Evolutionary conservation across 2,797 vertebrate species (phyloP).

Genomic region (Sciaenops ocellatus): DNA sequence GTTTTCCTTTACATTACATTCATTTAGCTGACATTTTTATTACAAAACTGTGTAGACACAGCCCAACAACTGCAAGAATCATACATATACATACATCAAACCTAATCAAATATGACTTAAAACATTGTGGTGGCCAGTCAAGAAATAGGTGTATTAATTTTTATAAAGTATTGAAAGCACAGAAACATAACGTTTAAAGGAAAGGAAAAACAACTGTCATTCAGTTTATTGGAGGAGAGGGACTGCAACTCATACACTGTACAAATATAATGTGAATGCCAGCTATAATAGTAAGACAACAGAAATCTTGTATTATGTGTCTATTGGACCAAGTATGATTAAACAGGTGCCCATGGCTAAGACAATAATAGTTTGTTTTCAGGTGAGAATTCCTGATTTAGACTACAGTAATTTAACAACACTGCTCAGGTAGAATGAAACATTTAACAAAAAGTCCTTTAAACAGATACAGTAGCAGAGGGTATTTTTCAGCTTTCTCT

Average conservation of each 20-base stretch:
- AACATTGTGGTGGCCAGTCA: no score
- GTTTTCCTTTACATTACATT: no score
- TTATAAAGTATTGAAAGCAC: no score
- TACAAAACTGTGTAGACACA: no score
- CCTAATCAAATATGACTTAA: no score
- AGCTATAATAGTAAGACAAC: background rate
- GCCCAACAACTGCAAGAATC: no score
- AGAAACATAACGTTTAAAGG: background rate
- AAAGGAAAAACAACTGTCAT: background rate
- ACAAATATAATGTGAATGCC: background rate
- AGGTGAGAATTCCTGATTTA: background rate
- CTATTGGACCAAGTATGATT: background rate
- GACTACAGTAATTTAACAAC: background rate
- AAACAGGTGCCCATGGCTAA: background rate
- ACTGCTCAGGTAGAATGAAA: slow-evolving; percentile 1
- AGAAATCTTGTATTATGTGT: background rate
- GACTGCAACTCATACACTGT: background rate
- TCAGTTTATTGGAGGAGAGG: background rate
- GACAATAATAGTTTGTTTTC: background rate
- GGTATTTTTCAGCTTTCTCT: background rate
- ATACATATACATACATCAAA: no score
- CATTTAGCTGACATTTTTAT: no score
- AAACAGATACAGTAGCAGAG: background rate
- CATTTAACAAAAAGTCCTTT: slow-evolving; percentile 10
- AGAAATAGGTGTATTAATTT: no score